phyloP scores from a whole-genome alignment of 2,797 vertebrate species.

The Syncerus caffer region DNA sequence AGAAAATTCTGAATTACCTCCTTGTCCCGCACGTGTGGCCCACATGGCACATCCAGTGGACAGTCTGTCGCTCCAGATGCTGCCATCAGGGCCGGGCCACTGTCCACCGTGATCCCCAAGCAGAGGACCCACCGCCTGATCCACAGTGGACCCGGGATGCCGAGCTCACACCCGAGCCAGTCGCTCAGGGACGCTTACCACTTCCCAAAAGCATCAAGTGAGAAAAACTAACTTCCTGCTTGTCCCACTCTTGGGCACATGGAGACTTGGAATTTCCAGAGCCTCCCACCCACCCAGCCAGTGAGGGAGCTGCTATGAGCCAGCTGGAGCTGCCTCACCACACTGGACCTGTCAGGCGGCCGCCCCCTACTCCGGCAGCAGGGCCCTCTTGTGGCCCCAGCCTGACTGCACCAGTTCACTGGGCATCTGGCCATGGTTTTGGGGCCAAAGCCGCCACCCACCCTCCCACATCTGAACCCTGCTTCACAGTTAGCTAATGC shows the following conservation, averaged over 20 bases:
- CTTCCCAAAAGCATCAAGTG: neutral
- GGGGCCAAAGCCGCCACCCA: accelerated
- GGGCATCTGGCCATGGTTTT: neutral
- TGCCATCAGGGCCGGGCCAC: neutral
- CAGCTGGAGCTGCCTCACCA: neutral
- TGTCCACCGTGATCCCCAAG: neutral
- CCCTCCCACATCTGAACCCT: neutral
- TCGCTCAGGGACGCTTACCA: accelerated
- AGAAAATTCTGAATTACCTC: neutral
- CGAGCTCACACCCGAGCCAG: accelerated
- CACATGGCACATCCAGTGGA: neutral
- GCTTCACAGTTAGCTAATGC: accelerated
- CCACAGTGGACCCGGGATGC: neutral
- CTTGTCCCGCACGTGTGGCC: neutral
- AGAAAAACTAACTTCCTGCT: neutral
- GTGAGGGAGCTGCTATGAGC: neutral
- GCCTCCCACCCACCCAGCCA: neutral
- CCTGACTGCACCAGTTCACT: accelerated
- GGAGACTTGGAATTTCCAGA: neutral
- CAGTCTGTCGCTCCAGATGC: neutral
- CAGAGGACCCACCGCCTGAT: neutral
- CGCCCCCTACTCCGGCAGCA: accelerated
- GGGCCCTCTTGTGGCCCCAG: neutral
- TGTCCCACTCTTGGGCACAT: neutral
- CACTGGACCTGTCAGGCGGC: neutral